Percentiles rank a stretch among this genome's conserved stretches.
phyloP scores from a whole-genome alignment of 2,797 vertebrate species.

The Remorina albescens region DNA sequence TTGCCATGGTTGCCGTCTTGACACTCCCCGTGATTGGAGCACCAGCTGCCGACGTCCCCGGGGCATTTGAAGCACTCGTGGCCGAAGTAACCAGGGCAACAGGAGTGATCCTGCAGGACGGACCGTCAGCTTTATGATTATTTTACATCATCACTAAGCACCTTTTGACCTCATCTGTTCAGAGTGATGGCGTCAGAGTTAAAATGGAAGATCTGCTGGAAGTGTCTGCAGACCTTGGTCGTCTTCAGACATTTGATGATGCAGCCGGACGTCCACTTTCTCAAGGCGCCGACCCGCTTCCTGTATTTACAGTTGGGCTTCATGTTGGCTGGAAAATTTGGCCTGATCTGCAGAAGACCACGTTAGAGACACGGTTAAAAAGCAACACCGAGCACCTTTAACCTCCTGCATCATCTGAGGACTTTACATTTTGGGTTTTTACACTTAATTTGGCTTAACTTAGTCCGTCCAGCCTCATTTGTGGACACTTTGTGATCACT shows the following conservation, averaged over 20 bases:
- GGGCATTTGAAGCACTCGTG: conserved; percentile 92
- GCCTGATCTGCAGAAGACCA: conserved; percentile 66
- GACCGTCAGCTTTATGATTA: background rate
- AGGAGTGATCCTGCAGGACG: conserved; percentile 84
- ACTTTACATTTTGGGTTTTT: no score
- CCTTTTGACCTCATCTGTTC: background rate
- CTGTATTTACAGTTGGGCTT: conserved; percentile 78
- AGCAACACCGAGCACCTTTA: background rate
- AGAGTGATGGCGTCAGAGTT: background rate
- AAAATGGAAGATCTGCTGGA: no score
- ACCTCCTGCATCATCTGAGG: no score
- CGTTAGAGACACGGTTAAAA: conserved; percentile 8
- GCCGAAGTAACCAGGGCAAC: conserved; percentile 94
- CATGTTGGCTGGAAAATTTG: conserved; percentile 73
- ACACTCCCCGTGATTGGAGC: conserved; percentile 92
- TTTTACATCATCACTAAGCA: background rate
- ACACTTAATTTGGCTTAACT: no score
- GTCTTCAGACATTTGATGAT: conserved; percentile 71
- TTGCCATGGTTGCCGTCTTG: conserved; percentile 88
- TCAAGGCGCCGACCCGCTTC: conserved; percentile 59
- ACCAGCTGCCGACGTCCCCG: conserved; percentile 87
- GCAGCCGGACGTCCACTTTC: conserved; percentile 72
- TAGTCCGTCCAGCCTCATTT: no score
- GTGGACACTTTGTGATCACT: no score
- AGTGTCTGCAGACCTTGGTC: conserved; percentile 63